These are phyloP conservation scores for Yponomeuta sedellus DNA, from an alignment of 2,888 invertebrate species.

Conservation along the genomic window DNA sequence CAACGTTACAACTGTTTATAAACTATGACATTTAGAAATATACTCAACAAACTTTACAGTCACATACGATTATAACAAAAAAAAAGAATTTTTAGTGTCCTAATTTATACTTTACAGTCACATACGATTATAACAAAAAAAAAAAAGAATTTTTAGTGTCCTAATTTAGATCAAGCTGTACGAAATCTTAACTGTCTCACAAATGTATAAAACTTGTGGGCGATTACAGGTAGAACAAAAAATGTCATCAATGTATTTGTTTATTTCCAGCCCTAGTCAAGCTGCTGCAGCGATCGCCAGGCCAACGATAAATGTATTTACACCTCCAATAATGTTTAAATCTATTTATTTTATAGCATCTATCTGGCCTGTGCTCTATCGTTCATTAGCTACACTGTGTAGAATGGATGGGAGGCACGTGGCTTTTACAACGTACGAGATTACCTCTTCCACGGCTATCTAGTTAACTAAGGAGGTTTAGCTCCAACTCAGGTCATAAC, in stretches of 20 bases:
- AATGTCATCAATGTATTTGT: not conserved
- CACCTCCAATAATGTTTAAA: conserved; percentile 13
- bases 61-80: no score
- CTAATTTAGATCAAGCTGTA: no score
- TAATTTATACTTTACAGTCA: no score
- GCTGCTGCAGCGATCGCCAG: not conserved
- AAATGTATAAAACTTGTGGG: no score
- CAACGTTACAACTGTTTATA: no score
- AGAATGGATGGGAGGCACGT: conserved; percentile 32
- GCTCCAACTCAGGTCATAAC: not conserved
- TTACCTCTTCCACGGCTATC: not conserved
- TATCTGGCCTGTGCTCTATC: conserved; percentile 9
- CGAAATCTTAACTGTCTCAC: no score
- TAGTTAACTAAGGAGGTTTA: not conserved
- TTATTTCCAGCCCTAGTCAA: not conserved
- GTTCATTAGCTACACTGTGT: conserved; percentile 13
- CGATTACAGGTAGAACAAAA: no score
- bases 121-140: no score
- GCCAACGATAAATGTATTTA: conserved; percentile 3
- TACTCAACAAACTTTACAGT: no score
- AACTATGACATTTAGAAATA: no score
- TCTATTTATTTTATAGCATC: conserved; percentile 10
- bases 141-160: no score
- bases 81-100: no score
- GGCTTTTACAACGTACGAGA: conserved; percentile 20